Evolutionary conservation across 2,888 invertebrate genomes (phyloP), one percentile per base, ranked within the genome.

Genomic region (Molanna angustata): DNA sequence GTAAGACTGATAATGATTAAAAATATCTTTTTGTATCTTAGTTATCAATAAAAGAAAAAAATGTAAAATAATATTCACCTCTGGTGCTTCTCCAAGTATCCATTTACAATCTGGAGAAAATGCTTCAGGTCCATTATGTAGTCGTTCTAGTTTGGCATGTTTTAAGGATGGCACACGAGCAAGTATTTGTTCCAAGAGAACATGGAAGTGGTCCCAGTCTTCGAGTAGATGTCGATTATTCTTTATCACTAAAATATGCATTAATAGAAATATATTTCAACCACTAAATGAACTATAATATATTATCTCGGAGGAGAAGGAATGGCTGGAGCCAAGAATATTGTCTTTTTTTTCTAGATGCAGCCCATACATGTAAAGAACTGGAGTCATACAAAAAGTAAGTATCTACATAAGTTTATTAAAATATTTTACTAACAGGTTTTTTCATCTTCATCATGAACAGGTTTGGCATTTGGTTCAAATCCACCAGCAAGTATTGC

Each of bases 151-250:
- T 6, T 83, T 77, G 0, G 90, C 88, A 40, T 83, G 78, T 20
- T 82, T 83, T 45, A 98, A 78, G 41, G 77, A 71, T 0, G 98
- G 97, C 54, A 94, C 85, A 18, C 97, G 81, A 60, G 85, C 82
- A 33, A 97, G 73, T 62, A 96, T 76, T 66, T 93, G 85, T 61
- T 94, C 90, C 21, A 98, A 78, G 39, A 96, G 73, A 37, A 89
- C 80, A 66, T 95, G 91, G 71, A 98, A 98, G 65, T 94, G 94
- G 70, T 98, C 97, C 97, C 97, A 98, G 71, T 97, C 96, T 64
- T 91, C 88, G 0, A 87, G 83, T 27, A 90, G 76, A 64, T 84
- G 79, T 9, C 89, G 77, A 41, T 86, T 83, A 17, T 79, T 70
- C 50, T 81, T 79, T 17, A 75, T 79, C 14, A 82, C 82, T 83